phyloP scores from a whole-genome alignment of 2,113 vertebrate species.

The Pycnonotus jocosus region DNA sequence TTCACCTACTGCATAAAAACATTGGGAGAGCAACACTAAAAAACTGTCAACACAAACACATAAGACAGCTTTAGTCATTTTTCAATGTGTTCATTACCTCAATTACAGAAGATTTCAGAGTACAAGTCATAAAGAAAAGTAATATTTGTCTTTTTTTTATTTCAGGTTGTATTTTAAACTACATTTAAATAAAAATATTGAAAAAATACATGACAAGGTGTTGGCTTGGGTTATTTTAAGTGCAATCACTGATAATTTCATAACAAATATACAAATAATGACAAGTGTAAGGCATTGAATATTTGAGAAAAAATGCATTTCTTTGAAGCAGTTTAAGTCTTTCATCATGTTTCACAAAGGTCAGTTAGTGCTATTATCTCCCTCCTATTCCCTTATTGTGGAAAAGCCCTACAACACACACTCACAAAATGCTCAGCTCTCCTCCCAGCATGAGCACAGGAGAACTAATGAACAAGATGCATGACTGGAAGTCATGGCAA shows the following conservation, averaged over 20 bases:
- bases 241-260: neutral
- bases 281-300: neutral
- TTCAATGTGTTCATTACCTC: neutral
- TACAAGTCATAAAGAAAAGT: rapidly evolving
- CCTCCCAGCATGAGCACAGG: neutral
- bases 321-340: neutral
- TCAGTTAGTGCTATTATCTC: neutral
- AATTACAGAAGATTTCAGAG: neutral
- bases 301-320: neutral
- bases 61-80: neutral
- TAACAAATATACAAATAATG: neutral
- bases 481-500: slow-evolving; percentile 6
- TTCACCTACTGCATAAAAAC: slow-evolving; percentile 60
- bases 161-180: neutral
- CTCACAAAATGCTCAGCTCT: neutral
- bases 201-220: neutral
- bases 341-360: neutral
- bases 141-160: neutral
- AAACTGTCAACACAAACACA: neutral
- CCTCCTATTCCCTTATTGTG: neutral
- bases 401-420: neutral
- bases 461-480: neutral
- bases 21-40: neutral
- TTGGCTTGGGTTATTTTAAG: neutral
- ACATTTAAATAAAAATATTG: neutral